Conservation (phyloP, 2,113 vertebrate species). For the Ptyas mucosa region DNA sequence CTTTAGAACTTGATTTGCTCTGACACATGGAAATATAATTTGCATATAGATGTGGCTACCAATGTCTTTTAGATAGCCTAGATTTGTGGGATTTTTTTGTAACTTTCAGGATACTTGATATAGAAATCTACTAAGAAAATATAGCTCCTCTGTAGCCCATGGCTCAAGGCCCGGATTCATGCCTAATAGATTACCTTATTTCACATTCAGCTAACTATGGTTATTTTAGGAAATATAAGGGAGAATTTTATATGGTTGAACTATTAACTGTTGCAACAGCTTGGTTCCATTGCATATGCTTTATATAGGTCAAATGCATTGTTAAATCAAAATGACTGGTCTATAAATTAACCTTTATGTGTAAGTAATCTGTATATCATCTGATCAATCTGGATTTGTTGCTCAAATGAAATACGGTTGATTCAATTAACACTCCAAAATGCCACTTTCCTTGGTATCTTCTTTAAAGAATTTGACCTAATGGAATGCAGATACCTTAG, state of each 20-base stretch:
- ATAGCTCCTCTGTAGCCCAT: background rate
- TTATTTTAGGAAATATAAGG: background rate
- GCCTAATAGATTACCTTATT: background rate
- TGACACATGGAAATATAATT: conserved; percentile 3
- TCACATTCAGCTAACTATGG: background rate
- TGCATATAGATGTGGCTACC: conserved; percentile 26
- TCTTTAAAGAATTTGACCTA: background rate
- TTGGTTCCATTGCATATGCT: background rate
- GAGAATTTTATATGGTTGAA: background rate
- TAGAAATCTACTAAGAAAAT: conserved; percentile 20
- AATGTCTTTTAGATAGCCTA: conserved; percentile 3
- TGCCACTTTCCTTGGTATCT: background rate
- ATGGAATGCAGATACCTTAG: background rate
- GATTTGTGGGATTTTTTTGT: background rate
- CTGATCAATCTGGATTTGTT: background rate
- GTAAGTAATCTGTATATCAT: background rate
- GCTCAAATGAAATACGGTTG: background rate
- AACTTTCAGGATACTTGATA: conserved; percentile 8
- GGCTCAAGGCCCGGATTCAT: background rate
- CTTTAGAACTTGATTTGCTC: conserved; percentile 14
- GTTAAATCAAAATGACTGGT: background rate
- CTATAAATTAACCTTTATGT: background rate
- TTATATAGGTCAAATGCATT: background rate
- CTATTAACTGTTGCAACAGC: background rate
- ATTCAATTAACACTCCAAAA: background rate